Evolutionary conservation across 2,888 invertebrate species (phyloP).

Genomic region (Hypselothyrea guttata): DNA sequence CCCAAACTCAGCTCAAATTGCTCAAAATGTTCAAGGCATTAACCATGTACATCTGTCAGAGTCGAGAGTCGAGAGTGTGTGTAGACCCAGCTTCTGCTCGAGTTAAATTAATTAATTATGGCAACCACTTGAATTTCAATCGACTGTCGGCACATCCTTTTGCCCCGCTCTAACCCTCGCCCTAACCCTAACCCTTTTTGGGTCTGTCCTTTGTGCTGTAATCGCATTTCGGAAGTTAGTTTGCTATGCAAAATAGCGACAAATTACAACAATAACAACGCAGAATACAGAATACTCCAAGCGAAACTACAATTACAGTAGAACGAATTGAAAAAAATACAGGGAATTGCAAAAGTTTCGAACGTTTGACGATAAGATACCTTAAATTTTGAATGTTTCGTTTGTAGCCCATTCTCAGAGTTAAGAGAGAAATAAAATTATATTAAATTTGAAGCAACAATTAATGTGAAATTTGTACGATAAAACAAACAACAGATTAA

Average conservation of each 20-base stretch:
- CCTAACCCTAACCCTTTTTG: neutral
- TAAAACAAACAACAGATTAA: too few relatives aligned
- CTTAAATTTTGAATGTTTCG: too few relatives aligned
- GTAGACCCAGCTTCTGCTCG: slow-evolving; percentile 3
- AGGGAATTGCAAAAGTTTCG: neutral
- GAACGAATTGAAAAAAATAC: neutral
- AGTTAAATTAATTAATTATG: slow-evolving; percentile 66
- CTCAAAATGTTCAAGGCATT: slow-evolving; percentile 22
- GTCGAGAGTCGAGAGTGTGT: too few relatives aligned
- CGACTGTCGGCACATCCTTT: slow-evolving; percentile 38
- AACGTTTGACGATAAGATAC: neutral
- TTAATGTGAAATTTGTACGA: too few relatives aligned
- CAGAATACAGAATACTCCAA: slow-evolving; percentile 9
- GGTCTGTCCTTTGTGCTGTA: slow-evolving; percentile 39
- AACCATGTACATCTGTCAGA: slow-evolving; percentile 39
- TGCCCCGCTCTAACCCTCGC: slow-evolving; percentile 1
- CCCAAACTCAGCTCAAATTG: slow-evolving; percentile 37
- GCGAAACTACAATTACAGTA: slow-evolving; percentile 22
- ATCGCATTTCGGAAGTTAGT: slow-evolving; percentile 64
- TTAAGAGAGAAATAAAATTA: too few relatives aligned
- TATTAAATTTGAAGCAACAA: too few relatives aligned
- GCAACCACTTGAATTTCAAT: slow-evolving; percentile 71
- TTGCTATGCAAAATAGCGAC: slow-evolving; percentile 63
- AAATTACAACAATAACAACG: slow-evolving; percentile 51
- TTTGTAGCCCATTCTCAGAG: too few relatives aligned